These are phyloP conservation scores for Falco berigora DNA, from an alignment of 2,797 vertebrate genomes.

Conservation along the genomic window DNA sequence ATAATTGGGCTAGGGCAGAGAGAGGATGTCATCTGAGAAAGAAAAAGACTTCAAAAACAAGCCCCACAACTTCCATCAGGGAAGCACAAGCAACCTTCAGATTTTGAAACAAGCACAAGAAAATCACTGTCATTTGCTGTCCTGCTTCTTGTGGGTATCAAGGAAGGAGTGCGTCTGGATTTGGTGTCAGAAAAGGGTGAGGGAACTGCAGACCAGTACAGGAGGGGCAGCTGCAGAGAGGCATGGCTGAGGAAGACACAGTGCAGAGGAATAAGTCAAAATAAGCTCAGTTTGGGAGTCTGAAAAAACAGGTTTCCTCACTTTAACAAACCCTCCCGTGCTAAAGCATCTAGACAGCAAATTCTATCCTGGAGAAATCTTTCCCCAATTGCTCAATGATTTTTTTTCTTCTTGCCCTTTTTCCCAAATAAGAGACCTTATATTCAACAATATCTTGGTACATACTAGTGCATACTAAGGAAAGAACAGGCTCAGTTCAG, in stretches of 20 bases:
- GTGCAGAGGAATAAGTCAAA: background rate
- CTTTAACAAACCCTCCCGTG: background rate
- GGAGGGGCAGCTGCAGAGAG: background rate
- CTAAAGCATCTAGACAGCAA: background rate
- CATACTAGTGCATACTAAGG: background rate
- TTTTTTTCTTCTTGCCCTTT: background rate
- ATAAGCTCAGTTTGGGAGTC: background rate
- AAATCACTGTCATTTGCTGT: background rate
- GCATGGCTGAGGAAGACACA: background rate
- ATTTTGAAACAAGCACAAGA: background rate
- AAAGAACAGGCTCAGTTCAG: constrained; percentile 20
- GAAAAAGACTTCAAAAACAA: background rate
- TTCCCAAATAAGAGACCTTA: constrained; percentile 4
- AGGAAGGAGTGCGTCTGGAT: background rate
- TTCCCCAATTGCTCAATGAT: background rate
- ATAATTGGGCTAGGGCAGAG: background rate
- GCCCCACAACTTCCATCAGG: background rate
- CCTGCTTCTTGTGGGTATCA: background rate
- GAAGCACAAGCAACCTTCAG: background rate
- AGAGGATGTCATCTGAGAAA: background rate
- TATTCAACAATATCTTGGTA: background rate
- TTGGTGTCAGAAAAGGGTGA: background rate
- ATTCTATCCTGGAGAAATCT: background rate
- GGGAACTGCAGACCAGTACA: background rate
- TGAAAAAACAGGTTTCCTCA: background rate